Base-by-base conservation (phyloP, 2,797 vertebrate genomes). In the Sebastes iracundus region DNA sequence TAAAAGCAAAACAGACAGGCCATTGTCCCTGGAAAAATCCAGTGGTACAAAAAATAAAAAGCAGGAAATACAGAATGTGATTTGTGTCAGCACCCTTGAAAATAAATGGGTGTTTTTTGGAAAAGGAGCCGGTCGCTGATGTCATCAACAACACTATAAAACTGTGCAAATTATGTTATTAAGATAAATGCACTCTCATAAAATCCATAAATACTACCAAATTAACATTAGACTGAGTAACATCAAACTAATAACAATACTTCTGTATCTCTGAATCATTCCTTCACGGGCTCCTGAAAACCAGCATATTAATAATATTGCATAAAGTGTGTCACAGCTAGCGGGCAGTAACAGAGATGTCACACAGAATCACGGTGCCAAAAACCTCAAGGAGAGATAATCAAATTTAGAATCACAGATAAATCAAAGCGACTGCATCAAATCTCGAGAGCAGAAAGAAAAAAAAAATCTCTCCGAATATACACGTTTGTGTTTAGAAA, bases 41-140 rank as follows among this genome's bases (percentile, higher is more conserved):
- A 84, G 6, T 38, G 4, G 35, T 30, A 46, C 14, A 60, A 6
- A 52, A 30, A 60, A 42, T 8, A 52, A n/a, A n/a, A 63, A 6
- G 28, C 11, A 75, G 70, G 80, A 92, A 93, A 93, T 92, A 92
- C 90, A 92, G 93, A 92, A 81, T 93, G 90, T 92, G 92, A 89
- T 91, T 91, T 89, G 83, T 14, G 81, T 77, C 38, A 59, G 53
- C n/a, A 59, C 33, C 42, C 38, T 68, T 65, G 58, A 30, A 65
- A 82, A 82, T 65, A 32, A 82, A 14, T 27, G 10, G 25, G n/a
- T 59, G 32, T 42, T 82, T 82, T 82, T 59, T n/a, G n/a, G 13
- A 65, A 55, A 30, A 67, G 59, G 14, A 69, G 42, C 10, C 53
- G 12, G 25, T 16, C 38, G 42, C n/a, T 20, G 7, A 35, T 38